Base-by-base conservation (phyloP, 2,888 invertebrate genomes). In the Macrophya alboannulata region DNA sequence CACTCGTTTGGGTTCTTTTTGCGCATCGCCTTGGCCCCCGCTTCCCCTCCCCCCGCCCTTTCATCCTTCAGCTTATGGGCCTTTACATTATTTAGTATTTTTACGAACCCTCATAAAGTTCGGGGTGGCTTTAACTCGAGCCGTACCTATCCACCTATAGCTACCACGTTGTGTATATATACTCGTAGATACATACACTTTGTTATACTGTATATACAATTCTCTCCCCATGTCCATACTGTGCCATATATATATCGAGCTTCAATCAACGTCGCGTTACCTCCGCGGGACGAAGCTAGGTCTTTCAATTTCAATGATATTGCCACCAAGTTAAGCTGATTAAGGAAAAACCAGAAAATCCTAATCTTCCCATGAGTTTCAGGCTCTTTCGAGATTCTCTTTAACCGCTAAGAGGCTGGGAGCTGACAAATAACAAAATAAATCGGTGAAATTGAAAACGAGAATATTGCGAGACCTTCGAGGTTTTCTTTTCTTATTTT, bases 1-100 rank as follows among this genome's bases (percentile, higher is more conserved):
- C 55, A 77, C 55, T 77, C 77, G 77, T 77, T 51, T 77, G 51
- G 77, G 45, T 77, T 77, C 55, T 77, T 77, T 55, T 77, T 77
- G 48, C 77, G 48, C 51, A 77, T 55, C 55, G 37, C 10, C 43
- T 15, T 31, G 1, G 1, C 31, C 31, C 31, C 31, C 31, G 3
- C 31, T 3, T 3, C 31, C 31, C 31, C 31, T 3, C 1, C 31
- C 31, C 31, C 31, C 31, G 3, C 48, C 72, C 83, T 71, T 84
- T 72, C 48, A 72, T 71, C 72, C 84, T 72, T 84, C 71, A 55
- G 72, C 84, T 71, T 72, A 65, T 72, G 71, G 48, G 48, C 72
- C 25, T 84, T 12, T 84, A 51, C 84, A 84, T 84, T 84, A 84
- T 84, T 84, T 71, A 84, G 82, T 71, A 72, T 84, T 84, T 72